Evolutionary conservation across 2,888 invertebrate genomes (phyloP).

Genomic region (Cheilosia vernalis): DNA sequence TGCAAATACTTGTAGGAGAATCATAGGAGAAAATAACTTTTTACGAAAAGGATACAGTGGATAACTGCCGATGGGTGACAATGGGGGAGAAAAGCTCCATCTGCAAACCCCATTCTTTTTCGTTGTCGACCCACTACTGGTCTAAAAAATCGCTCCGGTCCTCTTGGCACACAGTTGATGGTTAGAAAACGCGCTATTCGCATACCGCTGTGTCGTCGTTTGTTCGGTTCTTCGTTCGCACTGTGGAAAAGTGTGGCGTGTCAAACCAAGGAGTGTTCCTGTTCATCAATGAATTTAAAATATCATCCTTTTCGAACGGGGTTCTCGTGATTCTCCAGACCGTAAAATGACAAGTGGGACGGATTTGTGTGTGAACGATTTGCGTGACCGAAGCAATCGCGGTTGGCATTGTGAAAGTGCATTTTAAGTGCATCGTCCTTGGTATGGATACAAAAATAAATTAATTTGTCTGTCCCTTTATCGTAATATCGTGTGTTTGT

Average conservation of each 20-base stretch:
- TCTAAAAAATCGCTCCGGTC: slow-evolving; percentile 62
- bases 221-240: slow-evolving; percentile 10
- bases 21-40: slow-evolving; percentile 54
- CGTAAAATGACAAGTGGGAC: not conserved
- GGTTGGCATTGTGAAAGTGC: slow-evolving; percentile 24
- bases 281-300: slow-evolving; percentile 14
- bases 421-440: slow-evolving; percentile 57
- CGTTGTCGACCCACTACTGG: slow-evolving; percentile 39
- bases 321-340: not conserved
- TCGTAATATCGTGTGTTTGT: not conserved
- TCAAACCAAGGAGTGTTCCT: not conserved
- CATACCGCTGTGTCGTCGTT: slow-evolving; percentile 37
- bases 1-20: slow-evolving; percentile 59
- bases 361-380: not conserved
- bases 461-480: not conserved
- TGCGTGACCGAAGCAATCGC: slow-evolving; percentile 12
- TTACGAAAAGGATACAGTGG: slow-evolving; percentile 44
- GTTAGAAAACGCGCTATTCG: slow-evolving; percentile 73
- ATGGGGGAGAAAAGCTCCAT: slow-evolving; percentile 62
- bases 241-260: not conserved
- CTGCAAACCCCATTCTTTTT: slow-evolving; percentile 67
- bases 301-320: not conserved
- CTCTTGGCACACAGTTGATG: slow-evolving; percentile 66
- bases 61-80: not conserved
- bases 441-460: slow-evolving; percentile 28